Evolutionary conservation across 2,113 vertebrate genomes (phyloP).

Genomic region (Xenus cinereus): DNA sequence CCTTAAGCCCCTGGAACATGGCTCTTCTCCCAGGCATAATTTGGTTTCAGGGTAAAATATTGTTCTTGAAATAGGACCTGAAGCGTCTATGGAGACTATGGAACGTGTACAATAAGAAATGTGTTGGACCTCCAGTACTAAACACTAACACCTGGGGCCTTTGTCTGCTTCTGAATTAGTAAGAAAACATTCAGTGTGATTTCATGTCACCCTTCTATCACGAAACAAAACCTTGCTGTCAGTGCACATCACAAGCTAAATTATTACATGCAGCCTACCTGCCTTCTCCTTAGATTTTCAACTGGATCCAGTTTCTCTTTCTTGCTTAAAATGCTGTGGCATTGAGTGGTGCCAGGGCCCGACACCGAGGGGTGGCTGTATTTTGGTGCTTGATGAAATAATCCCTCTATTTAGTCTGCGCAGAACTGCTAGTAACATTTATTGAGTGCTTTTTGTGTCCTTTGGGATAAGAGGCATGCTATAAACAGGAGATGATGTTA

Average conservation of each 20-base stretch:
- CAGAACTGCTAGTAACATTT: conserved; percentile 2
- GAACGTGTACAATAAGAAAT: background rate
- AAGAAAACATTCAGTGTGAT: background rate
- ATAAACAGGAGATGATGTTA: conserved; percentile 37
- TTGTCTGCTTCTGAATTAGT: background rate
- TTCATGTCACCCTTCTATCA: background rate
- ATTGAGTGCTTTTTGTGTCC: conserved; percentile 22
- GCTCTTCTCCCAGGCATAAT: background rate
- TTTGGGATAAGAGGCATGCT: conserved; percentile 1
- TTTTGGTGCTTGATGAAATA: conserved; percentile 30
- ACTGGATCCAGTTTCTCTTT: background rate
- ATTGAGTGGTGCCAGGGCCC: background rate
- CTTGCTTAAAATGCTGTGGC: background rate
- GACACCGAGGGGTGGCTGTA: background rate
- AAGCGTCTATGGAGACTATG: background rate
- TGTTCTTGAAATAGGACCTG: background rate
- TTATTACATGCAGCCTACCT: background rate
- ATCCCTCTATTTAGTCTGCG: conserved; percentile 54
- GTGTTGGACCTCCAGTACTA: background rate
- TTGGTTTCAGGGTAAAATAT: conserved; percentile 16
- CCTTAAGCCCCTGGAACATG: background rate
- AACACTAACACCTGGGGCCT: background rate
- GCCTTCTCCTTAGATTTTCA: background rate
- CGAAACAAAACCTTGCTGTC: background rate
- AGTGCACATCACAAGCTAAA: background rate